Evolutionary conservation across 2,888 invertebrate genomes (phyloP), one percentile per base, ranked within the genome.

Genomic region (Cryptocheilus praepositus): DNA sequence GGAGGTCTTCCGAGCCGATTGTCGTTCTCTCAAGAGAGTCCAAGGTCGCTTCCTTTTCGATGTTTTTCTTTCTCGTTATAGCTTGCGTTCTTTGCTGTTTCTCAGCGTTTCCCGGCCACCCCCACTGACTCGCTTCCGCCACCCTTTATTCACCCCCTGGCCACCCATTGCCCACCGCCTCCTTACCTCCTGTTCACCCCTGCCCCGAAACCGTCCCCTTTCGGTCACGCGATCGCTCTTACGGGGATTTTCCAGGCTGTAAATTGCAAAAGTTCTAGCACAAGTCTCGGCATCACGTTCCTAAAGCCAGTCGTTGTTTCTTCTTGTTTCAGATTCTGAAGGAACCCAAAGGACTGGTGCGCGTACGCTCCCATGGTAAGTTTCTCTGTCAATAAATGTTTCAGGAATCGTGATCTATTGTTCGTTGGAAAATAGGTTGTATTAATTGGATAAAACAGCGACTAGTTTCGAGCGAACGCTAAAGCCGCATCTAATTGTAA

Each of bases 201-300:
- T 25, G 53, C 53, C 21, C 21, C 22, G 5, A 13, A 43, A 21
- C 43, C 28, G 25, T 18, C 44, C 22, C 45, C 57, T 61, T 59
- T 69, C 59, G 71, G 73, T 77, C 77, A 74, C 76, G 80, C 82
- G 77, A 83, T 78, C 79, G 65, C 74, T 70, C 77, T 77, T 77
- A 67, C 74, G 72, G 73, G 71, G 73, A 83, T 83, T 85, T 82
- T 81, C 76, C 77, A 62, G 59, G 72, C 80, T 80, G 80, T 85
- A 85, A 85, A 85, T 86, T 85, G 80, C 81, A 65, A 85, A 86
- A 86, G 81, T 86, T 85, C 73, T 70, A 66, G 72, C 74, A 61
- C 22, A 51, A 54, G 52, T 49, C 57, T 52, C 71, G 69, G 71
- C 71, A 75, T 76, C 74, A 68, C 71, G 56, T 61, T 65, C 61